phyloP scores from a whole-genome alignment of 2,797 vertebrate genomes.

The Vultur gryphus region DNA sequence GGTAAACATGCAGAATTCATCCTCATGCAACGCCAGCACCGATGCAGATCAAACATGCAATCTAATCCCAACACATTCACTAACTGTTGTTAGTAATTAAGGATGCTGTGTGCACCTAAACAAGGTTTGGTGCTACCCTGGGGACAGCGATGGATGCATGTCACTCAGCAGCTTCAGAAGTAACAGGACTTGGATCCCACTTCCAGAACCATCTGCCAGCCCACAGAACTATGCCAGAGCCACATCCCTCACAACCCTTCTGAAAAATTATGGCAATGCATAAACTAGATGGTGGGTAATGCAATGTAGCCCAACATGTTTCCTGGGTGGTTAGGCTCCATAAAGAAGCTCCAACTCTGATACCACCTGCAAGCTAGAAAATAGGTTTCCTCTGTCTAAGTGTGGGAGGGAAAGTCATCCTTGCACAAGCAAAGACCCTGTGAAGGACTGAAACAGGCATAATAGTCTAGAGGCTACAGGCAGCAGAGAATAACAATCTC shows the following conservation, averaged over 20 bases:
- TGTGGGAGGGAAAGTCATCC: background rate
- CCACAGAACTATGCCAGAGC: background rate
- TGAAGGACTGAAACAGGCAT: background rate
- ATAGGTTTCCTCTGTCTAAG: background rate
- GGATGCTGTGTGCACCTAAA: background rate
- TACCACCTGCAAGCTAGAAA: background rate
- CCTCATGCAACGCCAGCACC: background rate
- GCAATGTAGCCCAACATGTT: rapidly evolving
- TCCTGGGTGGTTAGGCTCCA: background rate
- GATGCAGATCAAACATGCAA: background rate
- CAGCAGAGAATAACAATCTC: background rate
- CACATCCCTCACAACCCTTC: background rate
- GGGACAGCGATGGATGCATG: background rate
- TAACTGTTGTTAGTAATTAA: background rate
- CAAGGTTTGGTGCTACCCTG: background rate
- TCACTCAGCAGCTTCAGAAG: background rate
- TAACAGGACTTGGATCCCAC: background rate
- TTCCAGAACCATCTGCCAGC: background rate
- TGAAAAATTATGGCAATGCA: background rate
- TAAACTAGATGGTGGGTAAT: background rate
- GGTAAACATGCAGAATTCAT: background rate
- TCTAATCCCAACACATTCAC: background rate
- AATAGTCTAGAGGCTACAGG: background rate
- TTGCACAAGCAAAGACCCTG: background rate
- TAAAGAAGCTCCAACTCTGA: background rate